phyloP scores from a whole-genome alignment of 2,113 vertebrate genomes.

The Oncorhynchus mykiss region DNA sequence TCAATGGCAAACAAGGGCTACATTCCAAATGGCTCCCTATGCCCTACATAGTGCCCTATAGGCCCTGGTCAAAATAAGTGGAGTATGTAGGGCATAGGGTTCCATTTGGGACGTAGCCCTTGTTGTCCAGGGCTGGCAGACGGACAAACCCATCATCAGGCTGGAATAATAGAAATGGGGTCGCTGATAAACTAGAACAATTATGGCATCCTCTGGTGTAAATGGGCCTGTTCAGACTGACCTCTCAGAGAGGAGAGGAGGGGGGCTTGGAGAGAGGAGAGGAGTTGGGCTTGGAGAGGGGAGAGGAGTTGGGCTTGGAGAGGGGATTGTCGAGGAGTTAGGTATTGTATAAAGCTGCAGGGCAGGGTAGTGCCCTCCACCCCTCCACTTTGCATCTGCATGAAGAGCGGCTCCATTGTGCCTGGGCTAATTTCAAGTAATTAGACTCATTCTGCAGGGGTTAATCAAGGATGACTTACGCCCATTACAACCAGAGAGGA shows the following conservation, averaged over 20 bases:
- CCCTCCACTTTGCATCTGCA: slow-evolving; percentile 39
- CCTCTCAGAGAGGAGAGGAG: slow-evolving; percentile 43
- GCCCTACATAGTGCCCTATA: slow-evolving; percentile 43
- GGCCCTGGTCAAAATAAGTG: slow-evolving; percentile 60
- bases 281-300: too few species aligned
- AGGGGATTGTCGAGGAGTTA: background rate
- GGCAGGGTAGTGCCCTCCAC: slow-evolving; percentile 13
- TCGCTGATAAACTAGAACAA: slow-evolving; percentile 71
- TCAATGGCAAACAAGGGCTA: too few species aligned
- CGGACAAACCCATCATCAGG: slow-evolving; percentile 68
- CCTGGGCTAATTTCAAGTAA: slow-evolving; percentile 71
- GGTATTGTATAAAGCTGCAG: background rate
- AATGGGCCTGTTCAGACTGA: slow-evolving; percentile 67
- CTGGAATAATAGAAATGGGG: slow-evolving; percentile 72
- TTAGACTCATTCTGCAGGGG: slow-evolving; percentile 72
- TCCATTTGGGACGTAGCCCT: background rate
- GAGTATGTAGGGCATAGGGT: background rate
- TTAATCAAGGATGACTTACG: slow-evolving; percentile 72
- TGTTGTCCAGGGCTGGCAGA: slow-evolving; percentile 65
- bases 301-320: background rate
- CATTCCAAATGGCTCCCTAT: too few species aligned
- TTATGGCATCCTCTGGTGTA: slow-evolving; percentile 54
- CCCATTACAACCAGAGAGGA: slow-evolving; percentile 51
- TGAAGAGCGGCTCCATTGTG: slow-evolving; percentile 56
- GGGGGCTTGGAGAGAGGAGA: too few species aligned